phyloP scores from a whole-genome alignment of 92 coral and sea anemone genomes.

The Palythoa grandiflora region DNA sequence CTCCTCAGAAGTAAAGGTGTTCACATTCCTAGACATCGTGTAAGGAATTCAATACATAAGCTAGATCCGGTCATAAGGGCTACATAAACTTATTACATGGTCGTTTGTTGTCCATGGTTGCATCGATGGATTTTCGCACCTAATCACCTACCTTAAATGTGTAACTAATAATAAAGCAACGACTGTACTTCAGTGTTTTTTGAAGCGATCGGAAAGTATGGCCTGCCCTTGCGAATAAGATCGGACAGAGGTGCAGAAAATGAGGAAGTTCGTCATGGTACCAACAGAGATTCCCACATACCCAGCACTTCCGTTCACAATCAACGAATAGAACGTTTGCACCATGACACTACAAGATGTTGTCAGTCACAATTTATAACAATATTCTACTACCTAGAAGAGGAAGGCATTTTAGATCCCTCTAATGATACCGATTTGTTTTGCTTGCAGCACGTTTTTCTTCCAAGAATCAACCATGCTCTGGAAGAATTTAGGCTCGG shows the following conservation, averaged over 20 bases:
- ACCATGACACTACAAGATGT: constrained; percentile 64
- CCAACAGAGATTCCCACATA: constrained; percentile 39
- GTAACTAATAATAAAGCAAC: constrained; percentile 49
- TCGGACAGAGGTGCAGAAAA: constrained; percentile 59
- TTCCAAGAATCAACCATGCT: constrained; percentile 28
- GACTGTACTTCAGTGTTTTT: constrained; percentile 32
- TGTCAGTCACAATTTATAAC: constrained; percentile 5
- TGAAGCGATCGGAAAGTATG: constrained; percentile 31
- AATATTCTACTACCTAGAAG: constrained; percentile 44
- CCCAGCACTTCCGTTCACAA: constrained; percentile 55
- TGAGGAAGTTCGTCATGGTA: constrained; percentile 8
- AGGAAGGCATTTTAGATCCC: constrained; percentile 27
- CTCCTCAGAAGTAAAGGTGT: constrained; percentile 45
- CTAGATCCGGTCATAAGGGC: constrained; percentile 47
- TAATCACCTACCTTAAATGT: constrained; percentile 44
- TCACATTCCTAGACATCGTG: constrained; percentile 29
- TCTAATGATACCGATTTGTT: constrained; percentile 35
- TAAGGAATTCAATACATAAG: constrained; percentile 29
- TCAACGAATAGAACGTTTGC: constrained; percentile 63
- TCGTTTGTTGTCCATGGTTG: constrained; percentile 59
- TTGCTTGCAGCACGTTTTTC: constrained; percentile 34
- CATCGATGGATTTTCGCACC: constrained; percentile 52
- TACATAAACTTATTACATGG: constrained; percentile 50
- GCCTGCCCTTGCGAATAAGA: constrained; percentile 58
- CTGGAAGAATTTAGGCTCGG: constrained; percentile 42